These are phyloP conservation scores for Nycticorax nycticorax DNA, from an alignment of 2,113 vertebrate species.

Conservation along the genomic window DNA sequence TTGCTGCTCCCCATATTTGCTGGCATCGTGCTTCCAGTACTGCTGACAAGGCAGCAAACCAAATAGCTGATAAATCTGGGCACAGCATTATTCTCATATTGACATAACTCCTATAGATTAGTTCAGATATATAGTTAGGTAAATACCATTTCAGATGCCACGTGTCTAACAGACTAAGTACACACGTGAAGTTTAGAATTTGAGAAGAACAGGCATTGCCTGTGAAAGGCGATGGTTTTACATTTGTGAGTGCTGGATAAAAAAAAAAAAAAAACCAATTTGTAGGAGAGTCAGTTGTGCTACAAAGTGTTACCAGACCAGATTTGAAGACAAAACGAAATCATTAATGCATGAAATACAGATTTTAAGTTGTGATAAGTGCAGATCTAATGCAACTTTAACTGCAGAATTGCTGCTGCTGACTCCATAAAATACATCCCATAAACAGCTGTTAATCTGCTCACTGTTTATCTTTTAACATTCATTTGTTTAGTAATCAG, in stretches of 20 bases:
- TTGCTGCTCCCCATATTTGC: neutral
- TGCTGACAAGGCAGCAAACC: neutral
- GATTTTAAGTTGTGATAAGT: neutral
- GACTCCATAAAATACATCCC: slow-evolving; percentile 1
- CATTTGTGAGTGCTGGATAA: neutral
- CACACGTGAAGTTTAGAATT: neutral
- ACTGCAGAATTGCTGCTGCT: neutral
- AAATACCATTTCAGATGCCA: neutral
- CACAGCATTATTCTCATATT: neutral
- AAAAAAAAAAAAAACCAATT: neutral
- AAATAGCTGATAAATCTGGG: neutral
- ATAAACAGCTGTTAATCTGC: slow-evolving; percentile 54
- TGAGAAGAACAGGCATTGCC: neutral
- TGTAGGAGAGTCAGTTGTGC: neutral
- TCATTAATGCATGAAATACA: neutral
- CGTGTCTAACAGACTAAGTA: neutral
- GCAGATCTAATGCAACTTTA: neutral
- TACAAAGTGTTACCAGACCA: neutral
- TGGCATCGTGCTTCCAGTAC: neutral
- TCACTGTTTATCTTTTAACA: slow-evolving; percentile 28
- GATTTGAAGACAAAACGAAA: neutral
- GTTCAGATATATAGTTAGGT: neutral
- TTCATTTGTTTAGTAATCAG: slow-evolving; percentile 55
- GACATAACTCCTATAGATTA: neutral
- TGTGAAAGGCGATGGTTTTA: neutral